phyloP scores from a whole-genome alignment of 2,888 invertebrate species.

The Sceliomorpha sp. region DNA sequence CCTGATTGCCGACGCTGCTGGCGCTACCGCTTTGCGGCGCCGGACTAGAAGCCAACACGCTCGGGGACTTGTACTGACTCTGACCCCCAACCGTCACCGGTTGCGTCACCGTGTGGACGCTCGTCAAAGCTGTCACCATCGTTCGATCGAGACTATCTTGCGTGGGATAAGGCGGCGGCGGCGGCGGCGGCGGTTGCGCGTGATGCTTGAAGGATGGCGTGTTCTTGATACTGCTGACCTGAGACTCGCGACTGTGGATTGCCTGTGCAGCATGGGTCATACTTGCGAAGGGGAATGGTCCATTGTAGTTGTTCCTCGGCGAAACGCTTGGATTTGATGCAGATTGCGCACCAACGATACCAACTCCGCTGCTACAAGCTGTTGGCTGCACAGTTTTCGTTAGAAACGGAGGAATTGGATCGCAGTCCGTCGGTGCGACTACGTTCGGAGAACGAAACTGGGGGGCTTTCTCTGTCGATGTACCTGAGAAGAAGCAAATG shows the following conservation, averaged over 20 bases:
- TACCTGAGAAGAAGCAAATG: slow-evolving; percentile 66
- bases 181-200: slow-evolving; percentile 68
- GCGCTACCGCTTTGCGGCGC: slow-evolving; percentile 66
- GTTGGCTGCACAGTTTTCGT: slow-evolving; percentile 71
- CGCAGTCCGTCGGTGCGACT: slow-evolving; percentile 91
- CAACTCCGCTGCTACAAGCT: slow-evolving; percentile 64
- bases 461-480: slow-evolving; percentile 79
- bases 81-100: slow-evolving; percentile 72
- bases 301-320: slow-evolving; percentile 80
- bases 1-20: slow-evolving; percentile 78
- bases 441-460: slow-evolving; percentile 91
- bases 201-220: slow-evolving; percentile 74
- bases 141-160: slow-evolving; percentile 76
- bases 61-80: slow-evolving; percentile 70
- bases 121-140: slow-evolving; percentile 73
- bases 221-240: slow-evolving; percentile 67
- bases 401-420: slow-evolving; percentile 81
- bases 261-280: slow-evolving; percentile 93
- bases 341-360: slow-evolving; percentile 65
- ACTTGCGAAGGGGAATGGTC: slow-evolving; percentile 92
- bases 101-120: slow-evolving; percentile 69
- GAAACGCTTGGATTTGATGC: slow-evolving; percentile 76
- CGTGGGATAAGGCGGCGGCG: slow-evolving; percentile 80
- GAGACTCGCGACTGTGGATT: slow-evolving; percentile 86
- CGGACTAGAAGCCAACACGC: slow-evolving; percentile 72